Evolutionary conservation across 2,113 vertebrate species (phyloP).

Genomic region (Lota lota): DNA sequence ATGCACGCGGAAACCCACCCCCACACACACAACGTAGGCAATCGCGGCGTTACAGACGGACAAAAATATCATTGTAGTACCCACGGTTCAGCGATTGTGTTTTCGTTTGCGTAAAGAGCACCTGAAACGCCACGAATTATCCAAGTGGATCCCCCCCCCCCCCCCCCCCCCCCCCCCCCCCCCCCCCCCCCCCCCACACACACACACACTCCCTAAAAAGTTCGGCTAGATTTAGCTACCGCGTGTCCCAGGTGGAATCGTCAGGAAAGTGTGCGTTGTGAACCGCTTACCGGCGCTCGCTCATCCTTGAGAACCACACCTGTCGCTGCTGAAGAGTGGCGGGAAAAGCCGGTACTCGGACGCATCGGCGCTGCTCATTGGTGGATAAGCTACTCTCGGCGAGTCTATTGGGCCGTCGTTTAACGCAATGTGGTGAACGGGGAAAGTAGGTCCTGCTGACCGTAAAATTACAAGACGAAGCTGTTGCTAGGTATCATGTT

Average conservation of each 20-base stretch:
- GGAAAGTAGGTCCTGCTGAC: no score
- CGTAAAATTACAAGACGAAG: no score
- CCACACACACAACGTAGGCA: conserved; percentile 25
- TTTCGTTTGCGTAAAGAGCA: conserved; percentile 37
- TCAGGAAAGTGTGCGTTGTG: conserved; percentile 40
- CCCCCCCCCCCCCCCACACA: no score
- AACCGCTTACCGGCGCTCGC: conserved; percentile 26
- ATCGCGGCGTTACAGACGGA: conserved; percentile 22
- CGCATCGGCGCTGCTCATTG: conserved; percentile 29
- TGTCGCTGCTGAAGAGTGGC: conserved; percentile 40
- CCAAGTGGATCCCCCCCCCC: conserved; percentile 43
- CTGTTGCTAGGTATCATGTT: no score
- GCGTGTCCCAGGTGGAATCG: conserved; percentile 29
- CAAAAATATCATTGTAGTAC: conserved; percentile 39
- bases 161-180: no score
- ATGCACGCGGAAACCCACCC: not conserved
- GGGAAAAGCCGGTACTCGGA: no score
- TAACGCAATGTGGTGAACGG: no score
- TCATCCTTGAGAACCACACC: conserved; percentile 63
- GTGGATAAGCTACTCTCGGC: conserved; percentile 7
- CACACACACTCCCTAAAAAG: conserved; percentile 29
- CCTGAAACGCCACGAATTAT: conserved; percentile 50
- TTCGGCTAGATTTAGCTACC: conserved; percentile 42
- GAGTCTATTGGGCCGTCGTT: not conserved
- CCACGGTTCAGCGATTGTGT: conserved; percentile 44